Percentiles rank a stretch among this genome's conserved stretches.
Evolutionary conservation across 2,113 vertebrate genomes (phyloP).

Genomic region (Datnioides undecimradiatus): DNA sequence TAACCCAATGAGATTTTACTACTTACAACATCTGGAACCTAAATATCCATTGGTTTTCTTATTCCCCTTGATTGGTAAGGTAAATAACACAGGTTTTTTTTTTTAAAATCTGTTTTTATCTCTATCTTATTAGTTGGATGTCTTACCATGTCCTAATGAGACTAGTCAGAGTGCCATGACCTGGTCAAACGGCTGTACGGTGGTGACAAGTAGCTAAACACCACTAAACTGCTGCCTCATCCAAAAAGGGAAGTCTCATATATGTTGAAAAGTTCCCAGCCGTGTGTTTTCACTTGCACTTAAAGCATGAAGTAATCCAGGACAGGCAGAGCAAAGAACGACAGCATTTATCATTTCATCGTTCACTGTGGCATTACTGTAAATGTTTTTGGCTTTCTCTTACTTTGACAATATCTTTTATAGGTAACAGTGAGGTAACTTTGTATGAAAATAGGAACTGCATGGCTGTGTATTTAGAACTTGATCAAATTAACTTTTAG

Average conservation of each 20-base stretch:
- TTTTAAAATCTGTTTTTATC: slow-evolving; percentile 60
- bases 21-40: background rate
- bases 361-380: background rate
- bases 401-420: slow-evolving; percentile 1
- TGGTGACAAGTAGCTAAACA: background rate
- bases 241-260: background rate
- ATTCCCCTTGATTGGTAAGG: background rate
- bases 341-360: background rate
- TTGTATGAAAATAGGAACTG: background rate
- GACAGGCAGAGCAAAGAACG: background rate
- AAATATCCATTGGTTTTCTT: background rate
- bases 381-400: background rate
- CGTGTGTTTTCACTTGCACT: background rate
- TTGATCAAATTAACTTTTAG: slow-evolving; percentile 60
- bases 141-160: slow-evolving; percentile 26
- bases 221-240: background rate
- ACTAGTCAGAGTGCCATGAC: slow-evolving; percentile 28
- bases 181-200: slow-evolving; percentile 28
- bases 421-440: background rate
- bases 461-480: slow-evolving; percentile 30
- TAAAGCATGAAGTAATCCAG: background rate
- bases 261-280: background rate
- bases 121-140: slow-evolving; percentile 20
- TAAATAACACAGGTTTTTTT: slow-evolving; percentile 16
- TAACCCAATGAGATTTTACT: background rate